Evolutionary conservation across 23 tunicate species (phyloP).

Genomic region (Ascidia mentula): DNA sequence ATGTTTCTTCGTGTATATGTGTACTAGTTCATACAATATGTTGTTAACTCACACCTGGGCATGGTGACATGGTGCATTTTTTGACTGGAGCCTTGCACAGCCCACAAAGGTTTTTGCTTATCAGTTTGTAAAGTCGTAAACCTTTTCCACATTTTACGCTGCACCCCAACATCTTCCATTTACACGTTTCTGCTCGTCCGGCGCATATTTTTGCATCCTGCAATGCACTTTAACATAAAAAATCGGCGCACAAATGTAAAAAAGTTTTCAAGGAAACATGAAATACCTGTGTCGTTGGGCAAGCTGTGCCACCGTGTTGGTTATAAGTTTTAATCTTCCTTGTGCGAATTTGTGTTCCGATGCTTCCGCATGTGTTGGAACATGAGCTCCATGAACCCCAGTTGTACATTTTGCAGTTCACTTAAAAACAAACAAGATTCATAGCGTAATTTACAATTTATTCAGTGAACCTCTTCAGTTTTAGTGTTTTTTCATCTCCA

Average conservation of each 20-base stretch:
- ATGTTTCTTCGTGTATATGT: background rate
- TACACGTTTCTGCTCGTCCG: background rate
- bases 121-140: background rate
- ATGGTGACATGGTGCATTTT: background rate
- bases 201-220: background rate
- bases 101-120: background rate
- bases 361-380: background rate
- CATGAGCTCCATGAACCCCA: background rate
- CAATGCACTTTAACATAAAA: background rate
- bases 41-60: no score
- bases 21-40: background rate
- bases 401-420: background rate
- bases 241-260: background rate
- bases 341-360: background rate
- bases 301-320: background rate
- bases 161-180: background rate
- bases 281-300: background rate
- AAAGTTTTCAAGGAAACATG: background rate
- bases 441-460: background rate
- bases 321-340: background rate
- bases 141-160: background rate
- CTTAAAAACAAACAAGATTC: background rate
- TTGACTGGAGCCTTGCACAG: background rate
- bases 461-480: no score
- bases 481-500: no score